phyloP scores from a whole-genome alignment of 2,888 invertebrate species.

The Orthonevra nobilis region DNA sequence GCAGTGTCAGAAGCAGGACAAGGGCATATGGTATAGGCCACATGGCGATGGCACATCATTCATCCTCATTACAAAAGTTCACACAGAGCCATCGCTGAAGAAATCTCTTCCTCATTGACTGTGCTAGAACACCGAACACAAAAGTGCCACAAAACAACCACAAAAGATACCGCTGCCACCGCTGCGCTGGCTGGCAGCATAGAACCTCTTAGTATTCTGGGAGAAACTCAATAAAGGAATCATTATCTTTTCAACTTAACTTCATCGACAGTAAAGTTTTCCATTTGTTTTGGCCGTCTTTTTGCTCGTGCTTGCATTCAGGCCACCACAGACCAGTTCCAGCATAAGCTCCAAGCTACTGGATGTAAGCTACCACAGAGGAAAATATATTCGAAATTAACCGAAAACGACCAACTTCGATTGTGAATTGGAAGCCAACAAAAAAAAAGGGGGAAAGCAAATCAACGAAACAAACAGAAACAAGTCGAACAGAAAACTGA shows the following conservation, averaged over 20 bases:
- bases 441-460: constrained; percentile 5
- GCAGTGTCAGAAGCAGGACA: too few relatives aligned
- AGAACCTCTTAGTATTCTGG: constrained; percentile 1
- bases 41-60: not conserved
- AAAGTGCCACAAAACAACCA: constrained; percentile 30
- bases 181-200: not conserved
- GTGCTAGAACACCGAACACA: constrained; percentile 31
- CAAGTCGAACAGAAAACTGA: constrained; percentile 28
- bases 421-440: constrained; percentile 55
- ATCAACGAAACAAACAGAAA: constrained; percentile 15
- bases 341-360: too few relatives aligned
- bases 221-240: constrained; percentile 54
- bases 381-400: too few relatives aligned
- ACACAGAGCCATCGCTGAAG: not conserved
- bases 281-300: not conserved
- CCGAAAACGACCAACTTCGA: constrained; percentile 54
- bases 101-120: constrained; percentile 30
- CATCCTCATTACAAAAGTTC: not conserved
- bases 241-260: constrained; percentile 57
- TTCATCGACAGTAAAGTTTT: constrained; percentile 50
- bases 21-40: not conserved
- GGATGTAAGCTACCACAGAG: too few relatives aligned
- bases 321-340: too few relatives aligned
- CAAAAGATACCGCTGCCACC: constrained; percentile 1
- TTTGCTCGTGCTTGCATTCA: not conserved